These are phyloP conservation scores for Mesocricetus auratus DNA, from an alignment of 2,113 vertebrate genomes.

Conservation along the genomic window DNA sequence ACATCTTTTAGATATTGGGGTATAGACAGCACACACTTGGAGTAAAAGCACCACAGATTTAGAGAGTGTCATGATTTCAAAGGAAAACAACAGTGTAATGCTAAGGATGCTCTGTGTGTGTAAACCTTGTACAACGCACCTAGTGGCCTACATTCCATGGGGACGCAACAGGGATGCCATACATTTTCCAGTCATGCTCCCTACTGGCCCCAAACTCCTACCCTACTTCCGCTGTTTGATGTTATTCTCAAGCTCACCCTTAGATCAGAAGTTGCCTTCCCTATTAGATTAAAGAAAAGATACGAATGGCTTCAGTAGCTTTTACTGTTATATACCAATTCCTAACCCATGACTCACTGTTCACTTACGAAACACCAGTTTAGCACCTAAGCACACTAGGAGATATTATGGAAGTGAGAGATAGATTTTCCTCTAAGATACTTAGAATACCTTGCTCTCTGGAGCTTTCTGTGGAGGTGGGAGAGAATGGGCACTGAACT, in stretches of 20 bases:
- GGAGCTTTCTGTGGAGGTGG: neutral
- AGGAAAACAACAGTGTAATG: neutral
- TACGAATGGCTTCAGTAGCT: neutral
- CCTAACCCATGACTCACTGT: neutral
- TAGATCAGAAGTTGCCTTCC: slow-evolving; percentile 5
- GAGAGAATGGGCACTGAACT: neutral
- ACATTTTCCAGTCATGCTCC: too few species aligned
- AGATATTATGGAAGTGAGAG: neutral
- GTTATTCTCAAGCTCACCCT: neutral
- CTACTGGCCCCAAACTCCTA: neutral
- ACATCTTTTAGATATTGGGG: neutral
- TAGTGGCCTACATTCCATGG: neutral
- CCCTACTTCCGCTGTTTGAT: neutral
- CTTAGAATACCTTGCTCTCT: neutral
- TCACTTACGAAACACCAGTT: neutral
- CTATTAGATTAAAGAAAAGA: neutral
- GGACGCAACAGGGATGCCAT: neutral
- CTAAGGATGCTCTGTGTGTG: neutral
- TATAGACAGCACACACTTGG: too few species aligned
- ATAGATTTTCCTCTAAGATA: neutral
- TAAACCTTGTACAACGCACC: neutral
- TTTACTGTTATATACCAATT: neutral
- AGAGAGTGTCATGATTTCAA: neutral
- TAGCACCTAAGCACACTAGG: neutral
- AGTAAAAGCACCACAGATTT: neutral